Conservation (phyloP, 2,113 vertebrate genomes). For the Halcyon malimbica region DNA sequence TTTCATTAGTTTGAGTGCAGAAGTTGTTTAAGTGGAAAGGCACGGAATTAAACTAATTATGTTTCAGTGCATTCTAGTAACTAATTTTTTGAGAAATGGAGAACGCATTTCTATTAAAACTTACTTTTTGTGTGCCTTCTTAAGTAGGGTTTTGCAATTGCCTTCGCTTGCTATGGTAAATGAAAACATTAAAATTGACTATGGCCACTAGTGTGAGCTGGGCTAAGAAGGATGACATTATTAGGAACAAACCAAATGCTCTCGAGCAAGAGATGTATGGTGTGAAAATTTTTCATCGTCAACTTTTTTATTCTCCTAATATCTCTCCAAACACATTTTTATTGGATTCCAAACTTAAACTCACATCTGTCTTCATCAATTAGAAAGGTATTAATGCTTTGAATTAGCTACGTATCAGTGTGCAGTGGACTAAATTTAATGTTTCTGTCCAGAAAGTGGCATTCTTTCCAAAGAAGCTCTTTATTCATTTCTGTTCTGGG, state of each 20-base stretch:
- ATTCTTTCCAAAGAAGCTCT: constrained; percentile 72
- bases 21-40: constrained; percentile 24
- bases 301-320: neutral
- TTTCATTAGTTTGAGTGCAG: neutral
- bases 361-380: constrained; percentile 46
- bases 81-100: neutral
- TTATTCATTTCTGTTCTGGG: constrained; percentile 77
- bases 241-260: neutral
- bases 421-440: constrained; percentile 48
- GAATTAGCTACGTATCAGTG: constrained; percentile 7
- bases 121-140: neutral
- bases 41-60: neutral
- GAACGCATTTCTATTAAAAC: neutral
- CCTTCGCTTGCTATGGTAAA: neutral
- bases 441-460: constrained; percentile 36
- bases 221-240: neutral
- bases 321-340: neutral
- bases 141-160: neutral
- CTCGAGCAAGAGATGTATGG: neutral
- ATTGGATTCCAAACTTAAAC: neutral
- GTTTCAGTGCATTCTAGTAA: neutral
- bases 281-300: neutral
- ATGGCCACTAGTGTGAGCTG: rapidly evolving
- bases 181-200: neutral
- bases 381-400: constrained; percentile 59